These are phyloP conservation scores for Campoplex capitator DNA, from an alignment of 2,888 invertebrate genomes.

Conservation along the genomic window DNA sequence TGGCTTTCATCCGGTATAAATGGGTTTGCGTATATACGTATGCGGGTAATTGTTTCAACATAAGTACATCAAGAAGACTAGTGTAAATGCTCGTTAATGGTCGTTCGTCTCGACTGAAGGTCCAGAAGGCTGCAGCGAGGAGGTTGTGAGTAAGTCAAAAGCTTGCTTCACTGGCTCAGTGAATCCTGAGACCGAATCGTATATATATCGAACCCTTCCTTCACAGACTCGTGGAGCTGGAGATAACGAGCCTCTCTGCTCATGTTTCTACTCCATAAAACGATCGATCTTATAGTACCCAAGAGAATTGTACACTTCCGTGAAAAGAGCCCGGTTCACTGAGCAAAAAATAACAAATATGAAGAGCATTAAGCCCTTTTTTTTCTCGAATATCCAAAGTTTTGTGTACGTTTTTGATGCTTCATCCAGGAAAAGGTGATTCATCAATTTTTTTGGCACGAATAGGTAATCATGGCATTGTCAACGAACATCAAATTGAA, in stretches of 20 bases:
- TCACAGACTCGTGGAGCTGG: conserved; percentile 22
- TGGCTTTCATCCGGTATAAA: not conserved
- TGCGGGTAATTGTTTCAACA: conserved; percentile 60
- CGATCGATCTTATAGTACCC: conserved; percentile 78
- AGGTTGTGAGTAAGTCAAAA: conserved; percentile 41
- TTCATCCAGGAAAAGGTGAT: not conserved
- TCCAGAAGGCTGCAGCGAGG: conserved; percentile 49
- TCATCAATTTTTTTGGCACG: not conserved
- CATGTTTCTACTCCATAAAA: conserved; percentile 67
- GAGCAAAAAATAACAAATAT: not conserved
- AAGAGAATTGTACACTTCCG: conserved; percentile 57
- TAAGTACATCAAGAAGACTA: conserved; percentile 45
- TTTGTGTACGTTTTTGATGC: not conserved
- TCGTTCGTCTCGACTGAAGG: conserved; percentile 48
- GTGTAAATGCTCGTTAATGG: conserved; percentile 69
- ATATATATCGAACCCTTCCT: conserved; percentile 44
- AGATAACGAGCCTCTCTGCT: conserved; percentile 33
- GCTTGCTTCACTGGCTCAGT: conserved; percentile 46
- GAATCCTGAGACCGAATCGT: conserved; percentile 27
- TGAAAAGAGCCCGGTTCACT: conserved; percentile 3
- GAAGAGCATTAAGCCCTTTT: conserved; percentile 16
- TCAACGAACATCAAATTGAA: not conserved
- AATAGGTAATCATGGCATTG: not conserved
- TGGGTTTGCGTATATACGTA: conserved; percentile 17
- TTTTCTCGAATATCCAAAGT: not conserved